Evolutionary conservation across 2,888 invertebrate species (phyloP), one percentile per base, ranked within the genome.

Genomic region (Ophion ventricosus): DNA sequence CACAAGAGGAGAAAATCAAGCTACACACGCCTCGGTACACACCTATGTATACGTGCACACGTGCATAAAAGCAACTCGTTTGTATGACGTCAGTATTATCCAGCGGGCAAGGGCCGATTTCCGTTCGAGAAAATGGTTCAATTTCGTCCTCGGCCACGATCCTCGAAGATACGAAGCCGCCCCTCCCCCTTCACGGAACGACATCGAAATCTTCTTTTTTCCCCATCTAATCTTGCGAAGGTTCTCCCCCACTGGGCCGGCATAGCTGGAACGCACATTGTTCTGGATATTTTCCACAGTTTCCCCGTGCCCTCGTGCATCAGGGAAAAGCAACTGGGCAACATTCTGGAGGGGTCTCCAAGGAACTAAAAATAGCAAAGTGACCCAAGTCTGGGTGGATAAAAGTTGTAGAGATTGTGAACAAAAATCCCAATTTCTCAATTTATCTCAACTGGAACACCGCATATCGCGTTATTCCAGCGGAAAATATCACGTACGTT

Each of bases 51-150:
- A 63, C 64, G 43, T 72, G 54, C 64, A 63, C 63, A 72, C 49
- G 54, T 49, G 40, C 64, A 29, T 40, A 43, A 73, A 56, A 73
- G 57, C 57, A 20, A 73, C 80, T 73, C 73, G 73, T 54, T 82
- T 35, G 82, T 72, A 54, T 64, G 72, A 66, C 82, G 76, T 66
- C 70, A 35, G 77, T 77, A 77, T 83, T 79, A 79, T 83, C 69
- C 79, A n/a, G 43, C 74, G 40, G 40, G 69, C 56, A 79, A 83
- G 56, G 43, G 78, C 82, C 74, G 74, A 83, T 79, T 79, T 78
- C 72, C 73, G 69, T 67, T 83, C 64, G 78, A 64, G 79, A 26
- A 83, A 74, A 79, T 64, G 83, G 75, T 64, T 59, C 80, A 73
- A 67, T 73, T 76, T 61, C 64, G 59, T 56, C 57, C 66, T 64